A percentile compares a stretch with the other conserved stretches of the same genome.
Conservation (phyloP, 2,797 vertebrate species). For the Columba guinea region DNA sequence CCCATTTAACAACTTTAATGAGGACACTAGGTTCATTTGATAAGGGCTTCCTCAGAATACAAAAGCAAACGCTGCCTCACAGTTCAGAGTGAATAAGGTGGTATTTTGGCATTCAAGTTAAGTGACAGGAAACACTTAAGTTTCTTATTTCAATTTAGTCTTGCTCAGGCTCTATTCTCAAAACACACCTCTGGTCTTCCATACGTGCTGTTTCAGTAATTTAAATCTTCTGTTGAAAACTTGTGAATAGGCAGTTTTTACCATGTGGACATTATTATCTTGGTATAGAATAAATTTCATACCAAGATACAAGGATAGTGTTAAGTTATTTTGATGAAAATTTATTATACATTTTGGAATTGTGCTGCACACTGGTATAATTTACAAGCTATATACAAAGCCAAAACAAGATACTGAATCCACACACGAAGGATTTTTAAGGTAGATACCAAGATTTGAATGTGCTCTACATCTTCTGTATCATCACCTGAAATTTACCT, state of each 20-base stretch:
- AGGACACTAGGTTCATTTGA: not conserved
- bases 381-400: slow-evolving; percentile 46
- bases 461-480: slow-evolving; percentile 81
- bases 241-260: not conserved
- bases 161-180: not conserved
- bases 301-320: not conserved
- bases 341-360: slow-evolving; percentile 24
- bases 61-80: not conserved
- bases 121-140: not conserved
- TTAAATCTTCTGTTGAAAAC: not conserved
- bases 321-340: not conserved
- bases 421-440: not conserved
- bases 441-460: not conserved
- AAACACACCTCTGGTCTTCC: not conserved
- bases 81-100: not conserved
- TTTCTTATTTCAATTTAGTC: not conserved
- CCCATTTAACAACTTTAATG: fast-evolving
- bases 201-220: not conserved
- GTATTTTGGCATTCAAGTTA: not conserved
- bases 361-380: not conserved
- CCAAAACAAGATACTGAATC: not conserved
- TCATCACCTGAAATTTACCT: slow-evolving; percentile 88
- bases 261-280: not conserved
- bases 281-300: not conserved
- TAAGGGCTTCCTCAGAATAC: not conserved